Evolutionary conservation across 1,140 invertebrate species (phyloP).

Genomic region (Eriocheir sinensis): DNA sequence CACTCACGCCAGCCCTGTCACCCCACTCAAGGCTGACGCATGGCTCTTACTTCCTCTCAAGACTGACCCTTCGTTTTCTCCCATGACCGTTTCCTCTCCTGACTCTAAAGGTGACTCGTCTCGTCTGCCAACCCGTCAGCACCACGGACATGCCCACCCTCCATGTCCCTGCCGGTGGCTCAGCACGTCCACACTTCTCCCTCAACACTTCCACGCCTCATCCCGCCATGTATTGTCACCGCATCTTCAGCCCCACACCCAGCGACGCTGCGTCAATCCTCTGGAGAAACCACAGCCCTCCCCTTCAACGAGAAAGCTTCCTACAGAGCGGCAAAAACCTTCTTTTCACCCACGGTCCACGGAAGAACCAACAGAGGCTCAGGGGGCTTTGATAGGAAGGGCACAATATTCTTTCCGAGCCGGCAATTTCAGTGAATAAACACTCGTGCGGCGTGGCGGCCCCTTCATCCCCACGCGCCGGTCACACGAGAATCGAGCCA

Average conservation of each 20-base stretch:
- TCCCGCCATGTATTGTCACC: background rate
- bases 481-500: constrained; percentile 12
- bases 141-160: background rate
- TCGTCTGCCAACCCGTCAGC: background rate
- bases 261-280: background rate
- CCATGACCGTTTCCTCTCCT: background rate
- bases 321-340: background rate
- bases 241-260: background rate
- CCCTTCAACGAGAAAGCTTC: background rate
- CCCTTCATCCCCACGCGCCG: background rate
- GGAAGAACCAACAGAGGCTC: background rate
- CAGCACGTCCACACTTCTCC: background rate
- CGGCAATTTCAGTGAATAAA: background rate
- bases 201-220: background rate
- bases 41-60: background rate
- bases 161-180: background rate
- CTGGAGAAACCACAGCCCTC: background rate
- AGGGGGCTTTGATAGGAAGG: background rate
- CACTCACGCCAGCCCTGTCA: background rate
- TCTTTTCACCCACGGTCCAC: background rate
- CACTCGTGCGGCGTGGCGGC: background rate
- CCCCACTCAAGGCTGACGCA: background rate
- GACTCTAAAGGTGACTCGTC: background rate
- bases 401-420: background rate
- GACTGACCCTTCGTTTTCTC: background rate